Evolutionary conservation across 2,113 vertebrate genomes (phyloP).

Genomic region (Dicentrarchus labrax): DNA sequence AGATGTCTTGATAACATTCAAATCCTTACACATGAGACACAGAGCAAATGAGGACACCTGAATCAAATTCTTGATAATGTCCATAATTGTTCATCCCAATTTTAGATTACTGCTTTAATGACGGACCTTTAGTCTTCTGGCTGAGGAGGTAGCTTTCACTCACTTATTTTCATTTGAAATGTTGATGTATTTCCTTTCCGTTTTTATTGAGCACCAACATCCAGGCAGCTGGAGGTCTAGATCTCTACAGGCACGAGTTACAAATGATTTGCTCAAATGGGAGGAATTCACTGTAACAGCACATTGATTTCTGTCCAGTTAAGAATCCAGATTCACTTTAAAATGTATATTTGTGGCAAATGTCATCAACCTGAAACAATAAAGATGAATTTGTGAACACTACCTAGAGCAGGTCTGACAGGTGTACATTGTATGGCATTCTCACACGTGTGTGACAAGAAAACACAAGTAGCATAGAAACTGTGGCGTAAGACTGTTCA

Average conservation of each 20-base stretch:
- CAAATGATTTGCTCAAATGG: background rate
- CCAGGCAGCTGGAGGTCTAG: background rate
- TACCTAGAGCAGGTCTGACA: background rate
- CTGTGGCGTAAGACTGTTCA: conserved; percentile 73
- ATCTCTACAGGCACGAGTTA: background rate
- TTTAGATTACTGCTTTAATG: background rate
- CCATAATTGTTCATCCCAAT: background rate
- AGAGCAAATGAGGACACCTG: conserved; percentile 1
- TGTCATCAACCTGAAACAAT: background rate
- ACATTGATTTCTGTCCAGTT: too few species aligned
- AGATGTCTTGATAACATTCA: conserved; percentile 21
- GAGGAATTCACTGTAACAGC: too few species aligned
- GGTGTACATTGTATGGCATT: conserved; percentile 27
- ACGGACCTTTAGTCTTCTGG: background rate
- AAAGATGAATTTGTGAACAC: background rate
- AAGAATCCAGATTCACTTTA: conserved; percentile 4
- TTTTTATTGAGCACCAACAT: background rate
- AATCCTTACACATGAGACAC: conserved; percentile 12
- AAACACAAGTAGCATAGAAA: background rate
- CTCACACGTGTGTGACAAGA: conserved; percentile 1
- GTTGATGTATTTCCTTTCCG: background rate
- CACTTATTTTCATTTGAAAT: background rate
- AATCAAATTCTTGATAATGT: background rate
- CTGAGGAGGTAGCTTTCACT: background rate
- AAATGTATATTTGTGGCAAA: conserved; percentile 9